phyloP scores from a whole-genome alignment of 2,888 invertebrate genomes.

The Oxycera nigricornis region DNA sequence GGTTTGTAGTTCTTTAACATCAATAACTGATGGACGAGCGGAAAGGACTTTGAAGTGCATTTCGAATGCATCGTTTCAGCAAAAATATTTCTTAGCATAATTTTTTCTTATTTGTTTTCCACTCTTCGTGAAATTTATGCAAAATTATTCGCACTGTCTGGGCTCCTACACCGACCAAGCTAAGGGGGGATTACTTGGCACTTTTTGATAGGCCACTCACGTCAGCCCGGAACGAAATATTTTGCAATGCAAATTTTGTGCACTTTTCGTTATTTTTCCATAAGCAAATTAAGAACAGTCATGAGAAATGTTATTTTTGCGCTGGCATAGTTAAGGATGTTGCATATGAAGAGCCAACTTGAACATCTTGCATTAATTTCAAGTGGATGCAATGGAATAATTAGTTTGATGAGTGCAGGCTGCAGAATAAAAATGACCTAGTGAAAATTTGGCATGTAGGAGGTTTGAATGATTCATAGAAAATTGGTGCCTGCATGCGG shows the following conservation, averaged over 20 bases:
- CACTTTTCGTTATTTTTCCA: not conserved
- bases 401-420: conserved; percentile 6
- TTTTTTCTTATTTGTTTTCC: not conserved
- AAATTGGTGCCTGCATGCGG: no score
- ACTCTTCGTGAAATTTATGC: conserved; percentile 28
- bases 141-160: conserved; percentile 37
- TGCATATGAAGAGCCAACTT: conserved; percentile 16
- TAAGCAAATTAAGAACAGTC: not conserved
- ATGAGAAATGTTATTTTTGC: conserved; percentile 17
- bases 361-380: not conserved
- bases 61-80: conserved; percentile 25
- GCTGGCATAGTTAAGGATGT: conserved; percentile 30
- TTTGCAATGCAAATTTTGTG: conserved; percentile 35
- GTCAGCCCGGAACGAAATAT: conserved; percentile 8
- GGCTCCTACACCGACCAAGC: no score
- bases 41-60: conserved; percentile 25
- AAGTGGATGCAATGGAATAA: conserved; percentile 17
- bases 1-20: not conserved
- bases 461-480: not conserved
- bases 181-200: conserved; percentile 37
- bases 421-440: not conserved
- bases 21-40: conserved; percentile 35
- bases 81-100: not conserved
- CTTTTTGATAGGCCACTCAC: conserved; percentile 14
- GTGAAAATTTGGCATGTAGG: no score